Evolutionary conservation across 2,888 invertebrate species (phyloP), one percentile per base, ranked within the genome.

Genomic region (Dasysyrphus tricinctus): DNA sequence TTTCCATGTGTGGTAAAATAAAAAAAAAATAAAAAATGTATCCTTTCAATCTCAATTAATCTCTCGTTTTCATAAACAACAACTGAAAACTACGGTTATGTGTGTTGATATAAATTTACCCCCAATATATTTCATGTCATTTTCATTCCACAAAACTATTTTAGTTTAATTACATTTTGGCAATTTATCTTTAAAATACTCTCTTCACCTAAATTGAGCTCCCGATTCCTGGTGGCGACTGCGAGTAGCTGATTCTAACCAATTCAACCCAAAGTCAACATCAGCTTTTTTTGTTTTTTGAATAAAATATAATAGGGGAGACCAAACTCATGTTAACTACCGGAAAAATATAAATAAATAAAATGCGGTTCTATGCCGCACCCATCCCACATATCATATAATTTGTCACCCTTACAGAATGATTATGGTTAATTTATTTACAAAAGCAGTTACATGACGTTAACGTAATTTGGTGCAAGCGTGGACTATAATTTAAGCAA

Each of bases 131-230:
- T 47, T 65, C n/a, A 65, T 47, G 47, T 65, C 63, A 32, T 9
- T 65, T 47, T 65, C 47, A n/a, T 29, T 65, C 4, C 16, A 44
- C 63, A 24, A 44, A 32, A 44, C 44, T 16, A 65, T 65, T 65
- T 65, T 11, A 65, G 63, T 32, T 65, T 65, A 65, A 65, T 65
- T 65, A 65, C 63, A 44, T 65, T 65, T 47, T 47, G 29, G 2
- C n/a, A 42, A 61, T 61, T 42, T 61, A 42, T 42, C 14, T 24
- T 59, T 39, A 24, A 59, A 59, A 59, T 54, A 54, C 12, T 12
- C 51, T 29, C 14, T 54, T 14, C 11, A 5, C 2, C 6, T 12
- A 24, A 51, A 51, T 54, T 51, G 12, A 54, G 3, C 51, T 54
- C 11, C 51, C 12, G 24, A 12, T 5, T 19, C 51, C 51, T 5